Base-by-base conservation (phyloP, 1,140 invertebrate species). In the Drosophila nebulosa region DNA sequence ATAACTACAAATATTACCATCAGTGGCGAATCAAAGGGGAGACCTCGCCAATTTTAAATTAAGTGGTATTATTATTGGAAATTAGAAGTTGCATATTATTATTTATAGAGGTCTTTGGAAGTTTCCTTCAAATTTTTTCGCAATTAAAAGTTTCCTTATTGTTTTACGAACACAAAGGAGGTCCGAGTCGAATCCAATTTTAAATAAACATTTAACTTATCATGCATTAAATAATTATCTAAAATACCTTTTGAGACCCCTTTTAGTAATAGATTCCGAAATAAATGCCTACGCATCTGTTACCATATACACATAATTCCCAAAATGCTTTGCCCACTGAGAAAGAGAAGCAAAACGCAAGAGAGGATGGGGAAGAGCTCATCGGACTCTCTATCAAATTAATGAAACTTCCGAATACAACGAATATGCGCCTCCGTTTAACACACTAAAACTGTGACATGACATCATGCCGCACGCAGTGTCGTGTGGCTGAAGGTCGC, bases 371-470 rank as follows among this genome's bases (percentile, higher is more conserved):
- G 39, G 39, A 42, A 42, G 39, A 24, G 30, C 55, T 27, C 36
- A 59, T 10, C 14, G 39, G 22, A 39, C 62, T 64, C 72, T 70
- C 69, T 85, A 65, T 66, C 59, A 62, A 73, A 63, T 57, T 84
- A 73, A 63, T 74, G 30, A 50, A 65, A 84, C 73, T 80, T 79
- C 64, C 69, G 64, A 86, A 59, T 71, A 58, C 59, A 46, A 46
- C 39, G 14, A 46, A 46, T 21, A 46, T 46, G 70, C 59, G 50
- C 56, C 52, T 56, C 22, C 58, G 21, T 51, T 36, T 55, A 58
- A 61, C 50, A 76, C 68, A 65, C 73, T 79, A 88, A 69, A 88
- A 83, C 63, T 64, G 66, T 70, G 69, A 74, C 71, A 88, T 88
- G 83, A 88, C 83, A 88, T 88, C 83, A 88, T 86, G 50, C 30